Evolutionary conservation across 2,113 vertebrate genomes (phyloP).

Genomic region (Eurypyga helias): DNA sequence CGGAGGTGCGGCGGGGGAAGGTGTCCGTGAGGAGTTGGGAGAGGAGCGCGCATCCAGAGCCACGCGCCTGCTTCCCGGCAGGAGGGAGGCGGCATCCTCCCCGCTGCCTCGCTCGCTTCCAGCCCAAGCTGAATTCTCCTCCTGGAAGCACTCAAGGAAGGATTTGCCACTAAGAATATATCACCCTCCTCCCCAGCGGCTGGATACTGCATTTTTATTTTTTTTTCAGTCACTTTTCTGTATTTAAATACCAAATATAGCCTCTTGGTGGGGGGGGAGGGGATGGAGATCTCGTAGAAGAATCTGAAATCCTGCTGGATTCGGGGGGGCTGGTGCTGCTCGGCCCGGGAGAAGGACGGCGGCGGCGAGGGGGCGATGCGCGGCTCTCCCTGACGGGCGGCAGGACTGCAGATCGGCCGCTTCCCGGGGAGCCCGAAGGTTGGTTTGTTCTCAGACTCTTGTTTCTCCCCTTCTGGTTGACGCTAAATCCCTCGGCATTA

Average conservation of each 20-base stretch:
- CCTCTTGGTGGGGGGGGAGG: background rate
- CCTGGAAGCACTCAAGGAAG: background rate
- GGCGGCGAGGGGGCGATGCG: background rate
- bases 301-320: background rate
- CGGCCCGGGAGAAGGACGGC: background rate
- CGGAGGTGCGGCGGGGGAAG: constrained; percentile 6
- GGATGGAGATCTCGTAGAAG: constrained; percentile 18
- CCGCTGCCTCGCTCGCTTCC: background rate
- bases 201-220: background rate
- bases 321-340: background rate
- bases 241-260: constrained; percentile 62
- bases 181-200: background rate
- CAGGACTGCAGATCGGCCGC: constrained; percentile 18
- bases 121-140: background rate
- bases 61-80: background rate
- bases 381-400: background rate
- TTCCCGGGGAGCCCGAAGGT: background rate
- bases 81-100: background rate
- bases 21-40: constrained; percentile 63
- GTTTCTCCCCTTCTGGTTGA: background rate
- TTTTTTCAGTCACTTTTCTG: background rate
- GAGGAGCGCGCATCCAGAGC: background rate
- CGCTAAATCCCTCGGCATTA: background rate
- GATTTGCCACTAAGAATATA: constrained; percentile 10
- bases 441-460: background rate